Evolutionary conservation across 2,888 invertebrate genomes (phyloP).

Genomic region (Thumatha senex): DNA sequence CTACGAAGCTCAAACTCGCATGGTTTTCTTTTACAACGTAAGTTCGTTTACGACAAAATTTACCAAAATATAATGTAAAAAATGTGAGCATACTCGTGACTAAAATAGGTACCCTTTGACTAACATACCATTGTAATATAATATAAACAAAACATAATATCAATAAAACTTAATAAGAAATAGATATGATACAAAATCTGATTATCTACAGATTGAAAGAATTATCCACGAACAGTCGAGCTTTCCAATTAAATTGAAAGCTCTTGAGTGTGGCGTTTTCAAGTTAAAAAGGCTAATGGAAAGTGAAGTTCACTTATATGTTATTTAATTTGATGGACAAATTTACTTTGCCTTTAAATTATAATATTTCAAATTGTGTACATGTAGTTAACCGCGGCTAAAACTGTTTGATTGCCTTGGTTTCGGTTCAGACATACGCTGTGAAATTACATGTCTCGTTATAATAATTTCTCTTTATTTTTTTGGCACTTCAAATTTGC

Average conservation of each 20-base stretch:
- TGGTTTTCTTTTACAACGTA: background rate
- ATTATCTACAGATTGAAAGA: slow-evolving; percentile 23
- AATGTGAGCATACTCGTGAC: too few relatives aligned
- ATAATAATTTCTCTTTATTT: too few relatives aligned
- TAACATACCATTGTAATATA: too few relatives aligned
- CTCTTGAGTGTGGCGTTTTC: slow-evolving; percentile 43
- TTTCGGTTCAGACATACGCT: too few relatives aligned
- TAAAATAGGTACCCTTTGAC: too few relatives aligned
- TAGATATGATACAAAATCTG: background rate
- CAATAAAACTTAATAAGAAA: background rate
- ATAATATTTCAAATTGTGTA: background rate
- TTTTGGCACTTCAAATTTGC: too few relatives aligned
- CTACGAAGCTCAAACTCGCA: too few relatives aligned
- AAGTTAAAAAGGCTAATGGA: slow-evolving; percentile 45
- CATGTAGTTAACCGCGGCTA: too few relatives aligned
- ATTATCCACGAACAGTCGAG: slow-evolving; percentile 33
- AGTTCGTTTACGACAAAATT: too few relatives aligned
- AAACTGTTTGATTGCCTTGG: too few relatives aligned
- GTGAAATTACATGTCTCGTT: too few relatives aligned
- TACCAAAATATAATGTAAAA: background rate
- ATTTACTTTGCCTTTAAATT: background rate
- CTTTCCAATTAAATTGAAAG: slow-evolving; percentile 58
- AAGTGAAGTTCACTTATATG: slow-evolving; percentile 18
- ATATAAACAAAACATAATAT: background rate
- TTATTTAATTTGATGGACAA: background rate